Conservation (phyloP, 1,140 invertebrate genomes). For the Listronotus bonariensis region DNA sequence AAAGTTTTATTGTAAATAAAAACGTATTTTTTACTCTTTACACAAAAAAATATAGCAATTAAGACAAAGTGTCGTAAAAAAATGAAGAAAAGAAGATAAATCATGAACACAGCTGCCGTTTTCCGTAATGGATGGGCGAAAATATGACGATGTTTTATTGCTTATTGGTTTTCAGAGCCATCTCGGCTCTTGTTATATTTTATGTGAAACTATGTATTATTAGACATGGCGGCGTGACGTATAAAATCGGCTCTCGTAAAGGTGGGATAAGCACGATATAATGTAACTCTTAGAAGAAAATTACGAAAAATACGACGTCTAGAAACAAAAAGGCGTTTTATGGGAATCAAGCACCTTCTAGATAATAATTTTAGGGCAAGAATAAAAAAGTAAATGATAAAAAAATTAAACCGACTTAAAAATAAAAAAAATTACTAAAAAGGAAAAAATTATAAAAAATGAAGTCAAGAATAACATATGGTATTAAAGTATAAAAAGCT, state of each 20-base stretch:
- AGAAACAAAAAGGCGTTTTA: neutral
- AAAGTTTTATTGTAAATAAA: too few species aligned
- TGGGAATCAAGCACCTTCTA: neutral
- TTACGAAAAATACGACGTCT: neutral
- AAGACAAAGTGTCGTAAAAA: too few species aligned
- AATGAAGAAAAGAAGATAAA: too few species aligned
- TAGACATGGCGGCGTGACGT: neutral
- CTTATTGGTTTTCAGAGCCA: constrained; percentile 20
- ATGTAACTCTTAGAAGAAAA: constrained; percentile 7
- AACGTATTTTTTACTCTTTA: too few species aligned
- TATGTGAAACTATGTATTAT: constrained; percentile 26
- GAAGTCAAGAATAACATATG: too few species aligned
- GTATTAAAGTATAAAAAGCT: too few species aligned
- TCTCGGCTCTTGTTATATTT: constrained; percentile 17
- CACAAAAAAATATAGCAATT: too few species aligned
- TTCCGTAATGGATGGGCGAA: neutral
- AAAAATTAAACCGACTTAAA: too few species aligned
- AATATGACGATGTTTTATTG: constrained; percentile 25
- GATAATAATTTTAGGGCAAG: too few species aligned
- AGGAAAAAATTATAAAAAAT: too few species aligned
- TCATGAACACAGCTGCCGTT: neutral
- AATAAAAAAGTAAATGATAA: too few species aligned
- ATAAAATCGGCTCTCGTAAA: constrained; percentile 18
- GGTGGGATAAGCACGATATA: constrained; percentile 6
- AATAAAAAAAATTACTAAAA: too few species aligned